Evolutionary conservation across 2,113 vertebrate genomes (phyloP), one percentile per base, ranked within the genome.

Genomic region (Isurus oxyrinchus): DNA sequence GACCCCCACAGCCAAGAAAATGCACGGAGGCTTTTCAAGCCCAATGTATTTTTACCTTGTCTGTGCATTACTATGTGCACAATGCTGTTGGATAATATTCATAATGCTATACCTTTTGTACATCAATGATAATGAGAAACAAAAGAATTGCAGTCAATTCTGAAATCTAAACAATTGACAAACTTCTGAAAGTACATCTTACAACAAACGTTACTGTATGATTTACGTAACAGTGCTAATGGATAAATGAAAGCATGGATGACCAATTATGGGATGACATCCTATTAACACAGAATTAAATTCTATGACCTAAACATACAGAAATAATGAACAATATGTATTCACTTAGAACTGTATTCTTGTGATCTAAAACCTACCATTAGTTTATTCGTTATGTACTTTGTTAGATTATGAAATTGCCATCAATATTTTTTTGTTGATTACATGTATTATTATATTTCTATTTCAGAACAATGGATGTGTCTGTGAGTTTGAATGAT

Each of bases 401-500:
- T 94, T 25, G 40, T 0, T 63, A 63, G 57, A 40, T 94, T 94
- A 19, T 63, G 61, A 25, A 19, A 94, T 21, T 63, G n/a, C 88
- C 35, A 61, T 35, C 40, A 93, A 93, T 40, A 66, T 63, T 40
- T 63, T 96, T 97, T 44, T 91, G 5, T n/a, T 66, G 90, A 66
- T 63, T 63, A 40, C 6, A 25, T 63, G 2, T 63, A 63, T 90
- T 90, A 55, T 11, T 94, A 93, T 19, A 63, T 14, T 97, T 96
- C 97, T 97, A 94, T 97, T 97, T 57, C 97, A 99, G 99, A 97
- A 98, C 97, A 1, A 98, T 99, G 97, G 98, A 99, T 2, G 98
- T 99, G 96, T 98, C 98, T 72, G 98, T 99, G 97, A 99, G 99
- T 96, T 97, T 99, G 49, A 99, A 99, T 86, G 97, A 98, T 49